Evolutionary conservation across 2,797 vertebrate species (phyloP).

Genomic region (Myiotriccus ornatus): DNA sequence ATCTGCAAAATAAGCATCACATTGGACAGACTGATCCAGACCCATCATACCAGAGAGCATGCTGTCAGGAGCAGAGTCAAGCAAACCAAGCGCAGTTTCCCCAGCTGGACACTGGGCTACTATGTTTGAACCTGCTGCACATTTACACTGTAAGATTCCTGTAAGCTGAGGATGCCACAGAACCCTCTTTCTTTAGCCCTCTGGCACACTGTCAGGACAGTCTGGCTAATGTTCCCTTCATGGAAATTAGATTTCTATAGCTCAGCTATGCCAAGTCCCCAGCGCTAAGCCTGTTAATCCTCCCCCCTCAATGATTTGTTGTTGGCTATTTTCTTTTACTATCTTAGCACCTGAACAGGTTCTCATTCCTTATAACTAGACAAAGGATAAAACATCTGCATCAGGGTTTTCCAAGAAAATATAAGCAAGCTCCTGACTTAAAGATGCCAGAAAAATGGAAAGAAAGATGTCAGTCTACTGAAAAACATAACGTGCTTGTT

Average conservation of each 20-base stretch:
- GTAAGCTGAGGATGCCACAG: not conserved
- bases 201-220: not conserved
- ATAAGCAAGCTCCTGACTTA: not conserved
- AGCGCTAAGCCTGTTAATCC: not conserved
- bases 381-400: not conserved
- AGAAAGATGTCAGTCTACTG: not conserved
- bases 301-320: not conserved
- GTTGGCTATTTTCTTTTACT: not conserved
- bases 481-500: not conserved
- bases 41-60: too few relatives aligned
- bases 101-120: not conserved
- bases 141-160: rapidly evolving
- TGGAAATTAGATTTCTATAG: not conserved
- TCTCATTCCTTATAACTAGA: not conserved
- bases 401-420: not conserved
- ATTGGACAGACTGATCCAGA: not conserved
- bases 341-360: not conserved
- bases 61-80: not conserved
- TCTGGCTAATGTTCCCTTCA: not conserved
- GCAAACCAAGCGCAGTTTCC: not conserved
- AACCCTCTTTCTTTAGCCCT: not conserved
- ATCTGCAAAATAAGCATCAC: not conserved
- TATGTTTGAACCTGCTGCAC: not conserved
- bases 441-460: not conserved
- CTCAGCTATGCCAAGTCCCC: not conserved